Percentiles rank a stretch among this genome's conserved stretches.
Conservation (phyloP, 2,888 invertebrate genomes). For the Lamellibrachia columna region DNA sequence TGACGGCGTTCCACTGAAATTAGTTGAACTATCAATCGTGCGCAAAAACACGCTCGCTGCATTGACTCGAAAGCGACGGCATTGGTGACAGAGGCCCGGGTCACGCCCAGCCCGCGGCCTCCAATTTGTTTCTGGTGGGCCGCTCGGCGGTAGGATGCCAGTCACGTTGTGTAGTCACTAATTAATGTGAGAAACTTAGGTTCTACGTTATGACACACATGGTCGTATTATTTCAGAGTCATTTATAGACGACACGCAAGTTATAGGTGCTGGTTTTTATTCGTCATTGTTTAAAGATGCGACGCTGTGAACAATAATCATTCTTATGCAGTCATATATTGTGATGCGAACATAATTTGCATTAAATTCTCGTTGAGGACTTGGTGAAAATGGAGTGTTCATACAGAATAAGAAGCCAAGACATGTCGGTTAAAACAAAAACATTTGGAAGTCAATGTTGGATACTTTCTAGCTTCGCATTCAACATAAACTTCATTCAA, state of each 20-base stretch:
- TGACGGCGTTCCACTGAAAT: constrained; percentile 6
- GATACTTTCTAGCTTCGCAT: neutral
- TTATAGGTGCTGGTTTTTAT: neutral
- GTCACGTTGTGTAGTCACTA: neutral
- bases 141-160: neutral
- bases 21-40: constrained; percentile 4
- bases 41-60: neutral
- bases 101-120: neutral
- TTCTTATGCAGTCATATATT: neutral
- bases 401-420: neutral
- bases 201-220: neutral
- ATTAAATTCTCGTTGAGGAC: neutral
- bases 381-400: neutral
- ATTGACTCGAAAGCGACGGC: neutral
- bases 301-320: neutral
- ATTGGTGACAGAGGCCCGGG: neutral
- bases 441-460: neutral
- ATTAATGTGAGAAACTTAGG: neutral
- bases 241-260: neutral
- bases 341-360: neutral
- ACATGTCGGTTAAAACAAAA: neutral
- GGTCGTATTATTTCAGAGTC: constrained; percentile 10
- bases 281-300: neutral
- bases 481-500: neutral
- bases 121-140: neutral